Evolutionary conservation across 2,113 vertebrate genomes (phyloP).

Genomic region (Dermatemys mawii): DNA sequence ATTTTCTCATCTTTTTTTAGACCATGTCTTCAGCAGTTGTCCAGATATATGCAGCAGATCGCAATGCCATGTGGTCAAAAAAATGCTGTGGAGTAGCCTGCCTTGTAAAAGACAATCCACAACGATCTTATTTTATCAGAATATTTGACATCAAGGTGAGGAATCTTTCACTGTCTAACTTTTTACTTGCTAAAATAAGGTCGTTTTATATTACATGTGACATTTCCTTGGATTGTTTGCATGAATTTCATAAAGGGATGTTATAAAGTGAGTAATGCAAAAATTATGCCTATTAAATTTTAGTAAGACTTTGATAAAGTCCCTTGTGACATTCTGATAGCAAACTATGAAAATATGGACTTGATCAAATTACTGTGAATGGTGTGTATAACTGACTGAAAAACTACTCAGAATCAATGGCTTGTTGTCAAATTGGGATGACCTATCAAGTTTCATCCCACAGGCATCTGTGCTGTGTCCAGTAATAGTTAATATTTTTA

Average conservation of each 20-base stretch:
- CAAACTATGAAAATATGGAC: not conserved
- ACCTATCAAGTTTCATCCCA: not conserved
- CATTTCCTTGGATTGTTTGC: not conserved
- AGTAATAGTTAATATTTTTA: not conserved
- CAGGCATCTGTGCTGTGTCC: not conserved
- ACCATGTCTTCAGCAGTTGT: conserved; percentile 94
- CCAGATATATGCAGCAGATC: conserved; percentile 91
- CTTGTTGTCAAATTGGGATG: not conserved
- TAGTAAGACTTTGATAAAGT: not conserved
- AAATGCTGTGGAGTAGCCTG: conserved; percentile 96
- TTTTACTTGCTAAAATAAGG: not conserved
- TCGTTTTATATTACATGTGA: not conserved
- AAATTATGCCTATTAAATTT: not conserved
- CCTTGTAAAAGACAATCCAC: conserved; percentile 98
- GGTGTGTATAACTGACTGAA: not conserved
- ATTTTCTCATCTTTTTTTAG: conserved; percentile 71
- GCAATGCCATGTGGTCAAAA: conserved; percentile 91
- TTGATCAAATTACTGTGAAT: not conserved
- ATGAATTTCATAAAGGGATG: not conserved
- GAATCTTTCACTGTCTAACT: not conserved
- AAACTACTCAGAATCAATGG: not conserved
- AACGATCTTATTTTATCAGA: conserved; percentile 97
- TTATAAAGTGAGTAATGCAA: not conserved
- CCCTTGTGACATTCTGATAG: not conserved
- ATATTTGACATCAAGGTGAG: conserved; percentile 97